These are phyloP conservation scores for Lithosia quadra DNA, from an alignment of 2,888 invertebrate genomes.

Conservation along the genomic window DNA sequence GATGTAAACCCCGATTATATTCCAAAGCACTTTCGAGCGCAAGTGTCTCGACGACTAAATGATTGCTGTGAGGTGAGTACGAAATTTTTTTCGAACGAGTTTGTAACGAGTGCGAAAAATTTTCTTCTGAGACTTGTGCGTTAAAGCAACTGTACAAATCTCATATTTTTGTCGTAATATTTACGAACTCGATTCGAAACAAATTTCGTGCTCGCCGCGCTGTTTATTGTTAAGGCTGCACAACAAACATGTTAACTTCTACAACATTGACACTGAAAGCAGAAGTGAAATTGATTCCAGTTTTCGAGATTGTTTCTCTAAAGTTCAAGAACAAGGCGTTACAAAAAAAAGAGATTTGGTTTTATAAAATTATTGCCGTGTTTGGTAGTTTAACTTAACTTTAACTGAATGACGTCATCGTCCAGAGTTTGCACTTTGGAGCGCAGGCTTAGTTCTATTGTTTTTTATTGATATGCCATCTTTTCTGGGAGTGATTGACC, in stretches of 20 bases:
- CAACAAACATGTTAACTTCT: constrained; percentile 23
- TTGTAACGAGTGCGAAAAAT: too few species aligned
- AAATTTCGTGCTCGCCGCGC: too few species aligned
- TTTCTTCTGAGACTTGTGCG: too few species aligned
- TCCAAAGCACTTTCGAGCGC: constrained; percentile 37
- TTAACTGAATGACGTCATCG: not conserved
- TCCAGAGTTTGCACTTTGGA: too few species aligned
- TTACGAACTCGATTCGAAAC: too few species aligned
- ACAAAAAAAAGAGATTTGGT: constrained; percentile 15
- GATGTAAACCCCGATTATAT: constrained; percentile 60
- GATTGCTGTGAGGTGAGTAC: constrained; percentile 11
- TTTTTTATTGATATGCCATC: too few species aligned
- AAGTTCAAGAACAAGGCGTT: constrained; percentile 27
- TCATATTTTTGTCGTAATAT: too few species aligned
- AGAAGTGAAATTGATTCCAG: constrained; percentile 48
- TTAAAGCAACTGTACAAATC: too few species aligned
- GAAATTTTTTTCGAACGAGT: too few species aligned
- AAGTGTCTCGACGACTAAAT: not conserved
- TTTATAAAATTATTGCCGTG: not conserved
- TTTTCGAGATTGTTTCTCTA: constrained; percentile 31
- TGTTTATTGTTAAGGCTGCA: constrained; percentile 7
- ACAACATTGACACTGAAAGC: constrained; percentile 47
- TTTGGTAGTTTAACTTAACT: not conserved
- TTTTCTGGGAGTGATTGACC: too few species aligned
- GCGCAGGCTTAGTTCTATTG: too few species aligned